These are phyloP conservation scores for Reticulitermes speratus DNA, from an alignment of 1,140 invertebrate genomes.

Conservation along the genomic window DNA sequence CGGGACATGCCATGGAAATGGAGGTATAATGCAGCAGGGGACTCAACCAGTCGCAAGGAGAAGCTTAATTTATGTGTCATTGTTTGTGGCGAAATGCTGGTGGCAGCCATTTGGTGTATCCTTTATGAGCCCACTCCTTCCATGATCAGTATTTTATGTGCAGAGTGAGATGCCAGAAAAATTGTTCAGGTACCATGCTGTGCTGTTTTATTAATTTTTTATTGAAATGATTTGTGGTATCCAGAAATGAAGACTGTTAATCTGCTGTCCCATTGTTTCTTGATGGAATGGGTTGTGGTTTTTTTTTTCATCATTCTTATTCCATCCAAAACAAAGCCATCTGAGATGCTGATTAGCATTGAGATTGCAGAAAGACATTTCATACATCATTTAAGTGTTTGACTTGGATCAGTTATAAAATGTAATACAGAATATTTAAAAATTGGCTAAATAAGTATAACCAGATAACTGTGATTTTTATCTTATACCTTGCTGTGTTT, in stretches of 20 bases:
- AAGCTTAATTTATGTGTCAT: not conserved
- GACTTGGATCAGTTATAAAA: not conserved
- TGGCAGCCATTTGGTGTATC: not conserved
- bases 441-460: not conserved
- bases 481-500: not conserved
- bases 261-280: not conserved
- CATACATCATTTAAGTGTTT: not conserved
- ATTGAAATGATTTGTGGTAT: conserved; percentile 2
- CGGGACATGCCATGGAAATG: not conserved
- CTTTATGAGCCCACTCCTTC: not conserved
- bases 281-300: conserved; percentile 14
- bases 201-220: conserved; percentile 13
- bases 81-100: not conserved
- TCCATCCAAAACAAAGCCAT: not conserved
- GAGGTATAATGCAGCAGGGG: not conserved
- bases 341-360: not conserved
- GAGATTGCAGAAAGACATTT: not conserved
- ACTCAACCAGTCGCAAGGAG: not conserved
- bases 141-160: conserved; percentile 16
- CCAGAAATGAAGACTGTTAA: not conserved
- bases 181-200: not conserved
- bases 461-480: not conserved
- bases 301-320: conserved; percentile 5
- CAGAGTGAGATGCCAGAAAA: not conserved
- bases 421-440: not conserved